phyloP scores from a whole-genome alignment of 2,113 vertebrate genomes.

The Brachirus orientalis region DNA sequence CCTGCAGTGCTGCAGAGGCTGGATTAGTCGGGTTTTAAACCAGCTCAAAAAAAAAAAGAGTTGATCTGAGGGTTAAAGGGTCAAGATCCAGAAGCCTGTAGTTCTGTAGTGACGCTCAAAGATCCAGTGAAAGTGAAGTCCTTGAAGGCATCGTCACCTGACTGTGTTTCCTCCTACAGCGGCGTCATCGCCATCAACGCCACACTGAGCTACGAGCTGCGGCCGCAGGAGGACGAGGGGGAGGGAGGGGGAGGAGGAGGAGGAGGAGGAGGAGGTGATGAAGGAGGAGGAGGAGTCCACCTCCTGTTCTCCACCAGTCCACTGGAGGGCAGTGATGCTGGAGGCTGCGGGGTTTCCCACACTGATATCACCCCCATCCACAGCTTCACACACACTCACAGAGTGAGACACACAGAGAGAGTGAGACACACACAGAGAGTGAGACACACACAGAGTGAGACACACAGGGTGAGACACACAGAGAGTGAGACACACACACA shows the following conservation, averaged over 20 bases:
- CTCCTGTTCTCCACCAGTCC: conserved; percentile 52
- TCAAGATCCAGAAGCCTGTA: no score
- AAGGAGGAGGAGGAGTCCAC: conserved; percentile 51
- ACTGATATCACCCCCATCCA: conserved; percentile 33
- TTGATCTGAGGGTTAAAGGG: no score
- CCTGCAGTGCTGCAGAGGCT: background rate
- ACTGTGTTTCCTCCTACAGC: conserved; percentile 62
- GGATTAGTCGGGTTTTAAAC: background rate
- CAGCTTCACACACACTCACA: conserved; percentile 17
- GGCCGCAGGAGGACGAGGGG: conserved; percentile 53
- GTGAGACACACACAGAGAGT: background rate
- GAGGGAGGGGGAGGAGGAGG: conserved; percentile 9
- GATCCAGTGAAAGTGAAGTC: no score
- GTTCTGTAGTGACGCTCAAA: no score
- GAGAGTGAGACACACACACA: no score
- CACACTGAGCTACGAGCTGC: conserved; percentile 83
- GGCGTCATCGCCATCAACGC: conserved; percentile 84
- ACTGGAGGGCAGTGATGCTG: conserved; percentile 21
- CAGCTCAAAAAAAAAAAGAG: conserved; percentile 13
- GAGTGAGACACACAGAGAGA: conserved; percentile 61
- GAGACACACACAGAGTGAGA: conserved; percentile 54
- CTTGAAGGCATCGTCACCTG: no score
- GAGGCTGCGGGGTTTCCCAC: conserved; percentile 75
- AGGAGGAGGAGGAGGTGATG: background rate
- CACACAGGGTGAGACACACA: no score